These are phyloP conservation scores for Climacteris rufus DNA, from an alignment of 2,113 vertebrate genomes.

Conservation along the genomic window DNA sequence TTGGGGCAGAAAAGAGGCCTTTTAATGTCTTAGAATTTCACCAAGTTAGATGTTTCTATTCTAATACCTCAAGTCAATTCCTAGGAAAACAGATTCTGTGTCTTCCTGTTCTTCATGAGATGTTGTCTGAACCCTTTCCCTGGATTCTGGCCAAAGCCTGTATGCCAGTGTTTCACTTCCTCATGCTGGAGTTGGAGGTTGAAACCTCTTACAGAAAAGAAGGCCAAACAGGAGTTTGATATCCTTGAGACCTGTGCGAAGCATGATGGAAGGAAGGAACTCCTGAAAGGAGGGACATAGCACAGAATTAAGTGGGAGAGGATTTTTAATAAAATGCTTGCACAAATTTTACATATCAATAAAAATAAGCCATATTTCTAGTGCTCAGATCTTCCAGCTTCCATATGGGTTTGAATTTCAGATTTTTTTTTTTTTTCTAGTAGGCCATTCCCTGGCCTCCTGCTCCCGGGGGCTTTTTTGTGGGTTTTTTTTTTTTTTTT, in stretches of 20 bases:
- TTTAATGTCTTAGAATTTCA: not conserved
- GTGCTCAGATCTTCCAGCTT: not conserved
- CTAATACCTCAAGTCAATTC: not conserved
- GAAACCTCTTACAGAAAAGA: not conserved
- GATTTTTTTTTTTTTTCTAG: not conserved
- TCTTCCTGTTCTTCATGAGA: not conserved
- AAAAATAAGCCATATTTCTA: not conserved
- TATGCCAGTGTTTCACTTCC: not conserved
- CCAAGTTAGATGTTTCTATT: not conserved
- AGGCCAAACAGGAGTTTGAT: not conserved
- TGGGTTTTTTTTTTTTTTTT: too few relatives aligned
- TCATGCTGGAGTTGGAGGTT: too few relatives aligned
- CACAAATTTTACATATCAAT: not conserved
- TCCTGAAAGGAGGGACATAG: not conserved
- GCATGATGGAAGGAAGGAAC: not conserved
- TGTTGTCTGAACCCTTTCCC: accelerated
- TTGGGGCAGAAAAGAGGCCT: not conserved
- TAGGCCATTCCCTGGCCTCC: not conserved
- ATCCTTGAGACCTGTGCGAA: not conserved
- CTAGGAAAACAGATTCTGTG: not conserved
- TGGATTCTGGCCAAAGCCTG: not conserved
- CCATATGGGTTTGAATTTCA: not conserved
- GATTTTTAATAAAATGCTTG: not conserved
- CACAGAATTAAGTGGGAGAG: not conserved
- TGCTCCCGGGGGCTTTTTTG: too few relatives aligned